Evolutionary conservation across 2,113 vertebrate species (phyloP).

Genomic region (Atrichornis clamosus): DNA sequence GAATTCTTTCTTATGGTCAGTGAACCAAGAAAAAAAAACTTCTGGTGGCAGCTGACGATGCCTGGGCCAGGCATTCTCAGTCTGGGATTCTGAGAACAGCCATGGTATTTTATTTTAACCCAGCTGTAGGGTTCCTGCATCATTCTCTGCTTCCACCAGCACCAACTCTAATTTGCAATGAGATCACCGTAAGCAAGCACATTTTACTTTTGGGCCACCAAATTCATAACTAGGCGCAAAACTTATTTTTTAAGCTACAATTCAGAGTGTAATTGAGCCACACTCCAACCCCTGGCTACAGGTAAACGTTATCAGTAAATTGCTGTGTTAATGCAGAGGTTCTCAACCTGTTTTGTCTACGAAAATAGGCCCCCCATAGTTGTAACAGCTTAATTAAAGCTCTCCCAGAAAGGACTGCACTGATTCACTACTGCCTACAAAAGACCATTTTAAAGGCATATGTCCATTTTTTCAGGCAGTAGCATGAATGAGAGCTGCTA

Average conservation of each 20-base stretch:
- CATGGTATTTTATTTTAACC: not conserved
- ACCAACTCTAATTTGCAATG: not conserved
- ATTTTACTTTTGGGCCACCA: not conserved
- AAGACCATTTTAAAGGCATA: not conserved
- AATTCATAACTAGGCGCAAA: not conserved
- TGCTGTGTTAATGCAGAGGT: not conserved
- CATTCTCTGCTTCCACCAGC: not conserved
- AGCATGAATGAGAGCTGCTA: not conserved
- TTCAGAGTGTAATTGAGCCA: not conserved
- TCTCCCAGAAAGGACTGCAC: not conserved
- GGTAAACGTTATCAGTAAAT: not conserved
- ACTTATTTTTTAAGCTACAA: not conserved
- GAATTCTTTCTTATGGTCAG: not conserved
- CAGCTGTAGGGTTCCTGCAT: not conserved
- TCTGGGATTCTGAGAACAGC: not conserved
- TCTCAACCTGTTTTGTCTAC: not conserved
- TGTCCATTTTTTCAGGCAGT: not conserved
- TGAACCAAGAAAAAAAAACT: not conserved
- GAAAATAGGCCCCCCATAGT: not conserved
- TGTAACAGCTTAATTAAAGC: not conserved
- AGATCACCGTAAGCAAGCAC: not conserved
- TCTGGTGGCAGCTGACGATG: accelerated
- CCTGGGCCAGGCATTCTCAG: not conserved
- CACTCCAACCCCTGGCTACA: not conserved
- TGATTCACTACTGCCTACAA: not conserved